Conservation (phyloP, 2,888 invertebrate species). For the Philopedon plagiatum region DNA sequence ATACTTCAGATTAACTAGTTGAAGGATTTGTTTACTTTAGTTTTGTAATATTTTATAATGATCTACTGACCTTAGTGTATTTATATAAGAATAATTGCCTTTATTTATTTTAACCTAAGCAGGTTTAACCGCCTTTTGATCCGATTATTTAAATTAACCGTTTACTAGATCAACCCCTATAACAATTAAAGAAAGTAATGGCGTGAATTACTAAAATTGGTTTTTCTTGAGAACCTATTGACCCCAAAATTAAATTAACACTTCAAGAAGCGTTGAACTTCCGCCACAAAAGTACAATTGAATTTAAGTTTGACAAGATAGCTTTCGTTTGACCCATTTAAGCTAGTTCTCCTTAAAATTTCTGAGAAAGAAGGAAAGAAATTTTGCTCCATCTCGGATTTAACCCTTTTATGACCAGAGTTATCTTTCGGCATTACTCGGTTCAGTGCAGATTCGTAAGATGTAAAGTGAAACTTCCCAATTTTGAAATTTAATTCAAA, state of each 20-base stretch:
- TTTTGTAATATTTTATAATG: no score
- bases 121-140: no score
- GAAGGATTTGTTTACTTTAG: no score
- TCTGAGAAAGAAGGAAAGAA: conserved; percentile 14
- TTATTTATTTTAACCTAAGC: no score
- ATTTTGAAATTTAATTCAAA: no score
- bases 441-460: conserved; percentile 5
- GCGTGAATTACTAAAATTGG: not conserved
- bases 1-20: no score
- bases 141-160: no score
- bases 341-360: conserved; percentile 35
- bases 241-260: conserved; percentile 10
- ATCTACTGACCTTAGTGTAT: no score
- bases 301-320: conserved; percentile 2
- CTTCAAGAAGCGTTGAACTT: conserved; percentile 16
- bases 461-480: no score
- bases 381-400: conserved; percentile 27
- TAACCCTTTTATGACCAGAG: conserved; percentile 40
- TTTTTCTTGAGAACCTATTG: not conserved
- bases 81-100: no score
- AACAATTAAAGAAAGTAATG: not conserved
- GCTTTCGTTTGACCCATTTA: conserved; percentile 27
- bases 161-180: no score
- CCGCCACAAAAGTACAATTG: conserved; percentile 26
- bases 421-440: conserved; percentile 36